Evolutionary conservation across 2,888 invertebrate species (phyloP).

Genomic region (Patella ulyssiponensis): DNA sequence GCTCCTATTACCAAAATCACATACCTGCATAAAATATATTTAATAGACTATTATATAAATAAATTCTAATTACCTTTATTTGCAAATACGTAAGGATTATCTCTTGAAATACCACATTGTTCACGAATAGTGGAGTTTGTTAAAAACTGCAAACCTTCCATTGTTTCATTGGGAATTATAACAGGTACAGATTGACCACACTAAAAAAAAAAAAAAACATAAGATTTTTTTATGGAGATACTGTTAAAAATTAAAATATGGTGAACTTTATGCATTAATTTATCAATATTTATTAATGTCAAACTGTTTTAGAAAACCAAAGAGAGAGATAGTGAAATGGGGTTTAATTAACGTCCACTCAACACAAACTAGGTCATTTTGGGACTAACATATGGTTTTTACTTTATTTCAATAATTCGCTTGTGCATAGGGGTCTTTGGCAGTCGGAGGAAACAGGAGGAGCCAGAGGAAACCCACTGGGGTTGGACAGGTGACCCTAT

Average conservation of each 20-base stretch:
- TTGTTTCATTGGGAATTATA: background rate
- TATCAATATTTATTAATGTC: background rate
- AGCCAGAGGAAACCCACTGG: too few species aligned
- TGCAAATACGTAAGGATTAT: background rate
- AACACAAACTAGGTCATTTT: too few species aligned
- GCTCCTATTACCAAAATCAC: too few species aligned
- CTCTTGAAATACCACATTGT: background rate
- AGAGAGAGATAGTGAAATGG: too few species aligned
- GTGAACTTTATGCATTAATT: background rate
- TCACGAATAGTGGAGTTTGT: background rate
- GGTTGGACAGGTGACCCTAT: too few species aligned
- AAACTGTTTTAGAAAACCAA: background rate
- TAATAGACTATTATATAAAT: too few species aligned
- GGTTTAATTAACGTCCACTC: too few species aligned
- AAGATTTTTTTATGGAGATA: background rate
- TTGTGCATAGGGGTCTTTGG: too few species aligned
- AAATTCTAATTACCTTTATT: background rate
- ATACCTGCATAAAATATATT: too few species aligned
- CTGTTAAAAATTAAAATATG: background rate
- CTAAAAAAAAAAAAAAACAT: background rate
- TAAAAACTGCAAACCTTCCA: background rate
- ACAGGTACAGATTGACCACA: background rate
- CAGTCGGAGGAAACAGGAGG: too few species aligned
- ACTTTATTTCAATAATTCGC: too few species aligned
- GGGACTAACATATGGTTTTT: too few species aligned